Percentiles rank a stretch among this genome's conserved stretches.
These are phyloP conservation scores for Belonocnema kinseyi DNA, from an alignment of 1,140 invertebrate species.

Conservation along the genomic window DNA sequence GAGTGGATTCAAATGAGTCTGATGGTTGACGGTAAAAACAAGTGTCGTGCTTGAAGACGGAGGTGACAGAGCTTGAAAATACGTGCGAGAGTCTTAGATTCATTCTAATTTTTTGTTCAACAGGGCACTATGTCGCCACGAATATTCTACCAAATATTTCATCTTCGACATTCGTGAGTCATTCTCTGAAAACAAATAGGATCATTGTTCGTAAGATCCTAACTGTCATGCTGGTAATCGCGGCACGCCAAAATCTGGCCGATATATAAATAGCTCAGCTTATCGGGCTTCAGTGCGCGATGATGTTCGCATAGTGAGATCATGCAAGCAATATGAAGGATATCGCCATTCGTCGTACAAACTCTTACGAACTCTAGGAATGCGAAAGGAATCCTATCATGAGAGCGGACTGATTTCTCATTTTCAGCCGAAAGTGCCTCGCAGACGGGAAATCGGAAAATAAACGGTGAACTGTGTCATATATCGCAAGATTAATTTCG, in stretches of 20 bases:
- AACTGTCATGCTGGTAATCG: neutral
- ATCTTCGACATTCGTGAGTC: too few species aligned
- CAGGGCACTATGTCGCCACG: too few species aligned
- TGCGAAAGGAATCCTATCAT: constrained; percentile 30
- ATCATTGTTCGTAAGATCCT: neutral
- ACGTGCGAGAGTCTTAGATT: too few species aligned
- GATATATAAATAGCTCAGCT: constrained; percentile 38
- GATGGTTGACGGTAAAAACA: too few species aligned
- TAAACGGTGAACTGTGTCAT: neutral
- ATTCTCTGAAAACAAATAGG: neutral
- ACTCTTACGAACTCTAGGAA: neutral
- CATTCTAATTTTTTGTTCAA: too few species aligned
- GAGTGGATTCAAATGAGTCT: too few species aligned
- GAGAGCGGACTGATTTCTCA: constrained; percentile 30
- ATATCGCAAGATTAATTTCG: constrained; percentile 26
- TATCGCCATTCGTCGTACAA: constrained; percentile 30
- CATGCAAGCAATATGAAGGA: constrained; percentile 53
- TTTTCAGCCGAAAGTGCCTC: constrained; percentile 34
- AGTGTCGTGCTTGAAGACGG: too few species aligned
- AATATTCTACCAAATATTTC: too few species aligned
- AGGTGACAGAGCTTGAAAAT: too few species aligned
- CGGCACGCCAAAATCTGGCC: constrained; percentile 8
- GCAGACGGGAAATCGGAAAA: constrained; percentile 23
- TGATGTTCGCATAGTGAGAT: constrained; percentile 53
- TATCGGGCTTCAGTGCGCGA: constrained; percentile 33